These are phyloP conservation scores for Pachymerium ferrugineum DNA, from an alignment of 2,888 invertebrate genomes.

Conservation along the genomic window DNA sequence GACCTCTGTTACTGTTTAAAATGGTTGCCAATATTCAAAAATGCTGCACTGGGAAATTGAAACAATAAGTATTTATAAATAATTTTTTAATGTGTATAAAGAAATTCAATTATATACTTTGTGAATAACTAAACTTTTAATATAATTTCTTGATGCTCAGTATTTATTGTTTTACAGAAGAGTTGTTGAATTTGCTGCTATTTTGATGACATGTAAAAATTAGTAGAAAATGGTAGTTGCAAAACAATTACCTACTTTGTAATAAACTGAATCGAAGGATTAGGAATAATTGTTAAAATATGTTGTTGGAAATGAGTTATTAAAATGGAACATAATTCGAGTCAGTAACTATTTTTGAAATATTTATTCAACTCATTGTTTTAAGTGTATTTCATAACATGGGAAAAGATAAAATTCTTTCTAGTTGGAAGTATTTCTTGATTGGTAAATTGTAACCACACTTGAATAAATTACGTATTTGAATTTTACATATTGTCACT, in stretches of 20 bases:
- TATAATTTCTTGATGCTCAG: neutral
- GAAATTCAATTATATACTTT: neutral
- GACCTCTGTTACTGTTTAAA: neutral
- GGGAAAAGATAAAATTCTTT: no score
- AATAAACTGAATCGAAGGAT: neutral
- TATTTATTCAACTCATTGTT: neutral
- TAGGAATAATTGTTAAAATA: neutral
- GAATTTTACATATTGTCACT: neutral
- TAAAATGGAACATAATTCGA: neutral
- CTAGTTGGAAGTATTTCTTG: no score
- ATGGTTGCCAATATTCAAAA: neutral
- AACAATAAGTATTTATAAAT: neutral
- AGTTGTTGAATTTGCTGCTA: conserved; percentile 1
- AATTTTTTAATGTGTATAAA: neutral
- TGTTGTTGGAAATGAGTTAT: neutral
- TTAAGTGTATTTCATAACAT: no score
- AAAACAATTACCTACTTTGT: neutral
- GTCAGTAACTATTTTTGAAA: neutral
- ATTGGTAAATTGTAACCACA: no score
- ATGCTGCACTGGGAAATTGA: neutral
- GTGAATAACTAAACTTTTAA: neutral
- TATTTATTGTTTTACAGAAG: no score
- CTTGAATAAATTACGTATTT: no score
- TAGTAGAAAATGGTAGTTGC: neutral
- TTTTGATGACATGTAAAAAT: neutral